These are phyloP conservation scores for Epinephelus lanceolatus DNA, from an alignment of 2,113 vertebrate genomes.

Conservation along the genomic window DNA sequence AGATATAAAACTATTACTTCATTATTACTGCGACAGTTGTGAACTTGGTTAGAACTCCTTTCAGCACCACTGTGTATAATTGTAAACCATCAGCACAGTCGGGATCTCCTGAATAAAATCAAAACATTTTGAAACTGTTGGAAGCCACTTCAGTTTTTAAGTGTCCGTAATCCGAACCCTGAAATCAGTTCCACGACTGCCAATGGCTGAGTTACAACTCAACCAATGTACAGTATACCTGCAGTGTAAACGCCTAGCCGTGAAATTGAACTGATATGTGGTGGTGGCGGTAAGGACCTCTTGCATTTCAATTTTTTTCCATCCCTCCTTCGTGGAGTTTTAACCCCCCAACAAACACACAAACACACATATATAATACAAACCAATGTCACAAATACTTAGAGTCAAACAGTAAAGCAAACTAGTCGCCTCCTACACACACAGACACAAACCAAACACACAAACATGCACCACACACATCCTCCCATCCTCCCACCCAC, in stretches of 20 bases:
- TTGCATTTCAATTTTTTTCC: constrained; percentile 69
- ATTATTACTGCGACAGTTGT: not conserved
- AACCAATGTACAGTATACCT: constrained; percentile 43
- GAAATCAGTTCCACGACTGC: constrained; percentile 29
- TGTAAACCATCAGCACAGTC: not conserved
- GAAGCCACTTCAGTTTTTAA: constrained; percentile 4
- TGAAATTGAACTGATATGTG: constrained; percentile 68
- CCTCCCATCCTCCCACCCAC: constrained; percentile 60
- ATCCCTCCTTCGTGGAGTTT: constrained; percentile 30
- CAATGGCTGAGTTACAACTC: constrained; percentile 16
- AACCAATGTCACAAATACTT: constrained; percentile 56
- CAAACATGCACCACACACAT: constrained; percentile 64
- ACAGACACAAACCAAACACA: constrained; percentile 58
- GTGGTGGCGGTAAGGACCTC: constrained; percentile 29
- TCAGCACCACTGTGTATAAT: not conserved
- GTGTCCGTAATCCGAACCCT: constrained; percentile 13
- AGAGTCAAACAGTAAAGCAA: constrained; percentile 57
- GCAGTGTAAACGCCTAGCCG: constrained; percentile 19
- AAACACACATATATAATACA: constrained; percentile 43
- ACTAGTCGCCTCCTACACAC: constrained; percentile 58
- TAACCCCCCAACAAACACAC: constrained; percentile 38
- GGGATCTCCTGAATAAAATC: not conserved
- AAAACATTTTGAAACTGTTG: constrained; percentile 11
- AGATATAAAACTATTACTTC: not conserved
- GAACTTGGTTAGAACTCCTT: not conserved